Conservation (phyloP, 2,888 invertebrate species). For the Heliconius cydno region DNA sequence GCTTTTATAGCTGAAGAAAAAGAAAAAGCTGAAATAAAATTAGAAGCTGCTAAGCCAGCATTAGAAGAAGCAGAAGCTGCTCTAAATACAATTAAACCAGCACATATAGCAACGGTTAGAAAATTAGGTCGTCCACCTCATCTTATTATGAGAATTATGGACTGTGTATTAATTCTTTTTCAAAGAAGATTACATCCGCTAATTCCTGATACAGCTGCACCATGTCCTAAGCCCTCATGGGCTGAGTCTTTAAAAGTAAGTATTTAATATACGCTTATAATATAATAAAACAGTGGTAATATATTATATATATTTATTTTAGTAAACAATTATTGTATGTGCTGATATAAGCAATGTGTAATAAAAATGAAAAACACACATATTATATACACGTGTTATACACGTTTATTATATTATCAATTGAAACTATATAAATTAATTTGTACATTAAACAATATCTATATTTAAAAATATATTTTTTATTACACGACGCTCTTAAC, state of each 20-base stretch:
- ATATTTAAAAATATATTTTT: background rate
- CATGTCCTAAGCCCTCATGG: slow-evolving; percentile 98
- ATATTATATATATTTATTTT: background rate
- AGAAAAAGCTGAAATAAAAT: slow-evolving; percentile 93
- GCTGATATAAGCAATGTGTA: background rate
- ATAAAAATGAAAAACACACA: background rate
- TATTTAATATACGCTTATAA: slow-evolving; percentile 1
- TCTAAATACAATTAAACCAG: slow-evolving; percentile 97
- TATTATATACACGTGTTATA: background rate
- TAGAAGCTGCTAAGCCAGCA: slow-evolving; percentile 98
- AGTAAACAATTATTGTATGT: background rate
- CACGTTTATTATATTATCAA: background rate
- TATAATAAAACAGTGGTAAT: background rate
- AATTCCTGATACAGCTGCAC: slow-evolving; percentile 90
- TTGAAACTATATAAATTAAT: background rate
- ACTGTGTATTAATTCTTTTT: slow-evolving; percentile 96
- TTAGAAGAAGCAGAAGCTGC: slow-evolving; percentile 97
- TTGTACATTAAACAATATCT: background rate
- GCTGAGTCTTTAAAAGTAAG: slow-evolving; percentile 94
- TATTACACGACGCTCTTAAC: background rate
- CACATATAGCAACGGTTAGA: slow-evolving; percentile 97
- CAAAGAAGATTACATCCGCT: slow-evolving; percentile 93
- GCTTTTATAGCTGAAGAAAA: slow-evolving; percentile 95
- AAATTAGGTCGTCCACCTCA: slow-evolving; percentile 98
- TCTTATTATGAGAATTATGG: slow-evolving; percentile 99